phyloP scores from a whole-genome alignment of 2,888 invertebrate species.

The Lampropteryx suffumata region DNA sequence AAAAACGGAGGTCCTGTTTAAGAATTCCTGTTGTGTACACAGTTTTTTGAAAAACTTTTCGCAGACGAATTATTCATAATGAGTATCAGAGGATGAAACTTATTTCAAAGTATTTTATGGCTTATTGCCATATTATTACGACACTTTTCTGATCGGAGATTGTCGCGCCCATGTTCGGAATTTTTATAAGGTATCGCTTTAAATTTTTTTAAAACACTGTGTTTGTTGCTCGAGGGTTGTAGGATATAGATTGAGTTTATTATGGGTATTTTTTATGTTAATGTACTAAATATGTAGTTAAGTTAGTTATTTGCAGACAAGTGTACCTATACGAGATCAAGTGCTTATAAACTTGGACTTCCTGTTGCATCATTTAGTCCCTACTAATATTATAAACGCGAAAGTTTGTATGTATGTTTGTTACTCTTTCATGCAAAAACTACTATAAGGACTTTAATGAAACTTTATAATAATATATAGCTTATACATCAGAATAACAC shows the following conservation, averaged over 20 bases:
- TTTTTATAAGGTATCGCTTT: slow-evolving; percentile 62
- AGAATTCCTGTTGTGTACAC: slow-evolving; percentile 71
- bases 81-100: slow-evolving; percentile 54
- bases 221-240: slow-evolving; percentile 70
- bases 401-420: too few relatives aligned
- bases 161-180: slow-evolving; percentile 64
- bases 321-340: slow-evolving; percentile 14
- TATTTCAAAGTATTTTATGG: slow-evolving; percentile 62
- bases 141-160: slow-evolving; percentile 61
- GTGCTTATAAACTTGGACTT: slow-evolving; percentile 11
- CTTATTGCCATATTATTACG: slow-evolving; percentile 63
- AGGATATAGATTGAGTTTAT: slow-evolving; percentile 67
- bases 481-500: too few relatives aligned
- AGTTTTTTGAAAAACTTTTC: slow-evolving; percentile 69
- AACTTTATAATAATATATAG: too few relatives aligned
- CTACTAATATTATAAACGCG: too few relatives aligned
- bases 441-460: too few relatives aligned
- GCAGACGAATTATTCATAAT: slow-evolving; percentile 75
- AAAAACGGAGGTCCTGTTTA: slow-evolving; percentile 61
- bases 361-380: slow-evolving; percentile 16
- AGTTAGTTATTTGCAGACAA: slow-evolving; percentile 31
- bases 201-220: slow-evolving; percentile 56
- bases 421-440: too few relatives aligned
- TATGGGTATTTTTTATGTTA: slow-evolving; percentile 74
- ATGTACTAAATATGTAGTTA: slow-evolving; percentile 66